These are phyloP conservation scores for Drosophila picticornis DNA, from an alignment of 2,888 invertebrate genomes.

Conservation along the genomic window DNA sequence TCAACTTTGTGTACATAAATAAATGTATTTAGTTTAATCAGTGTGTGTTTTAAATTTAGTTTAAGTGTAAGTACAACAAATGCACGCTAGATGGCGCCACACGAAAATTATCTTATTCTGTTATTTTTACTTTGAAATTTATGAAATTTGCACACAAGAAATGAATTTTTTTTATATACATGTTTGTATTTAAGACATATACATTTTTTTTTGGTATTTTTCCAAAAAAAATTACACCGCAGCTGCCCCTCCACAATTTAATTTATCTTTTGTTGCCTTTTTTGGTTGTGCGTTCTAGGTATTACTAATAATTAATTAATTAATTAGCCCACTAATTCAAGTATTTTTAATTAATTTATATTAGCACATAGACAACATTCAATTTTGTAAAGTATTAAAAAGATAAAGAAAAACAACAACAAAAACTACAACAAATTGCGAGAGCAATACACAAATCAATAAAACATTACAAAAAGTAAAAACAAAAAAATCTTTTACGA, in stretches of 20 bases:
- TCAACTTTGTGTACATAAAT: constrained; percentile 66
- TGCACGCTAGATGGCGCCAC: constrained; percentile 56
- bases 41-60: constrained; percentile 32
- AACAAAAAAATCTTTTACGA: constrained; percentile 36
- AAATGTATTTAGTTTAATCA: constrained; percentile 58
- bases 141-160: constrained; percentile 46
- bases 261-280: constrained; percentile 47
- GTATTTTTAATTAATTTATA: constrained; percentile 76
- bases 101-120: constrained; percentile 18
- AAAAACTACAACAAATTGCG: constrained; percentile 48
- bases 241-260: constrained; percentile 15
- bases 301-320: constrained; percentile 64
- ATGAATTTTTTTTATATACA: constrained; percentile 6
- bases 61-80: constrained; percentile 26
- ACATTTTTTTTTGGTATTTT: constrained; percentile 6
- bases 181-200: background rate
- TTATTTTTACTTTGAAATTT: constrained; percentile 43
- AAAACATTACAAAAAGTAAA: constrained; percentile 49
- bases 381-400: constrained; percentile 78
- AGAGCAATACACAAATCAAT: constrained; percentile 67
- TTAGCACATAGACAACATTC: constrained; percentile 67
- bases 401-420: constrained; percentile 40
- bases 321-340: constrained; percentile 51
- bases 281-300: constrained; percentile 70
- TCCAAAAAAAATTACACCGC: background rate